Percentiles rank a stretch among this genome's conserved stretches.
Evolutionary conservation across 2,888 invertebrate genomes (phyloP).

Genomic region (Hemaris fuciformis): DNA sequence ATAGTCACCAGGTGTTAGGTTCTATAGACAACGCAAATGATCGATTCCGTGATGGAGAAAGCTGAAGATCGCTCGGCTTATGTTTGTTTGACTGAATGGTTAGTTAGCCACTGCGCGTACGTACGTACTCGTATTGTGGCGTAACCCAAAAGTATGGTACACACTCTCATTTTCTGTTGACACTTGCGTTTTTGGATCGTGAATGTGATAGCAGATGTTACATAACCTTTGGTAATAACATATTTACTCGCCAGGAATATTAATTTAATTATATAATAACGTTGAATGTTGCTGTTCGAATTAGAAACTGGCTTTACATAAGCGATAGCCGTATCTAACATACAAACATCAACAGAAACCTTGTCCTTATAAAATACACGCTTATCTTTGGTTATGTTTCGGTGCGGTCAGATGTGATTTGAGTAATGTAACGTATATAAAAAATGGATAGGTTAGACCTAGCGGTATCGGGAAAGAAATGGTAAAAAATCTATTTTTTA

Average conservation of each 20-base stretch:
- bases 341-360: no score
- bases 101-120: constrained; percentile 45
- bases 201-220: constrained; percentile 33
- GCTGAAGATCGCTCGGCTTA: constrained; percentile 46
- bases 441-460: no score
- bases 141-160: constrained; percentile 56
- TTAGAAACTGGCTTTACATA: background rate
- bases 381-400: no score
- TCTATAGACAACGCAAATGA: constrained; percentile 41
- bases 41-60: constrained; percentile 60
- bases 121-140: constrained; percentile 54
- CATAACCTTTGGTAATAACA: constrained; percentile 22
- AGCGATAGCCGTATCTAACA: background rate
- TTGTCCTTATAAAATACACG: no score
- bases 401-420: no score
- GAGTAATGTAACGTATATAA: no score
- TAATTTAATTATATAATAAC: constrained; percentile 8
- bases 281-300: background rate
- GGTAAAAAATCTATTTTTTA: no score
- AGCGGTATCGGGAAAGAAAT: no score
- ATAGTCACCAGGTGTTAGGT: constrained; percentile 23
- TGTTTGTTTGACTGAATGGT: constrained; percentile 49
- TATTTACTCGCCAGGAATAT: constrained; percentile 17
- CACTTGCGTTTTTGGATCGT: constrained; percentile 44
- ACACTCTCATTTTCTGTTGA: constrained; percentile 71